Evolutionary conservation across 2,888 invertebrate species (phyloP), one percentile per base, ranked within the genome.

Genomic region (Onchidella celtica): DNA sequence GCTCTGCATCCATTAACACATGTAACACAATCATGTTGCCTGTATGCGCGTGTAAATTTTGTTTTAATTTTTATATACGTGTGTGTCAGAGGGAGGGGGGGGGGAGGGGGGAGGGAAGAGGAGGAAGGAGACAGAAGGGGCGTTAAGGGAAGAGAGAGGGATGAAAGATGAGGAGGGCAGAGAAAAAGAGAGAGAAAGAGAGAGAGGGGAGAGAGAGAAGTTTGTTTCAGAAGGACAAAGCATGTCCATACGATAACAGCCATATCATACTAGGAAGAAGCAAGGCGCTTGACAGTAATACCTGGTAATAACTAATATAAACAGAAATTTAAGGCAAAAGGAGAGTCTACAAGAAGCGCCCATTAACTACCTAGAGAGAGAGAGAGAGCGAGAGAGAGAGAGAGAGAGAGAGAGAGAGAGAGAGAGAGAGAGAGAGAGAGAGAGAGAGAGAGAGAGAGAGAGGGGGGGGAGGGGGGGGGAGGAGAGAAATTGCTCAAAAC

Each of bases 391-490:
- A n/a, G n/a, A 66, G 77, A 66, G 55, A 47, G 68, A 68, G 55
- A 38, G 68, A 68, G 77, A 78, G 57, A 66, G 36, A 55, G 68
- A 78, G 34, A 68, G 66, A 78, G 68, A 66, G 68, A 78, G 34
- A 66, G 32, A 66, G 68, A 68, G 57, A 66, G 57, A 78, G 77
- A 78, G 57, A 55, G 66, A 40, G 55, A 32, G 47, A 55, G 32
- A 55, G 34, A 68, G 0, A 47, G 34, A 68, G 55, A 34, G 57
- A 17, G 24, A 40, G 38, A 17, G 34, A 9, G 40, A 38, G 40
- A 27, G 40, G 34, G 27, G 34, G 63, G 38, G 47, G 24, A 36
- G 63, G 27, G 24, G 27, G 36, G 36, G n/a, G n/a, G 59, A 63
- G 34, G 17, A 40, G 9, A 32, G 0, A 61, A 61, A n/a, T n/a